Evolutionary conservation across 2,113 vertebrate species (phyloP).

Genomic region (Spea bombifrons): DNA sequence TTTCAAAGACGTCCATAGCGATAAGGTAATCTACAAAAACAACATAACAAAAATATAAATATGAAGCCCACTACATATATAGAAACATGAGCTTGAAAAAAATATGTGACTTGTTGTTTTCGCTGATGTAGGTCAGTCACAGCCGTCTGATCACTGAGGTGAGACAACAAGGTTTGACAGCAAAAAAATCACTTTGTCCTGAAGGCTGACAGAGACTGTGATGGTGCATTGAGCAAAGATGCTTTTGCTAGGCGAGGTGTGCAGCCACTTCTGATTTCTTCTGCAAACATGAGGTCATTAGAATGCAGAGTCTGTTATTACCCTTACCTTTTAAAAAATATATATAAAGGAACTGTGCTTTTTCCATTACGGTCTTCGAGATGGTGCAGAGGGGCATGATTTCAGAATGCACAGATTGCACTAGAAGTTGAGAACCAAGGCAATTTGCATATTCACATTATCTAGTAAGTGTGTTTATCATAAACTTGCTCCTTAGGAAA

Average conservation of each 20-base stretch:
- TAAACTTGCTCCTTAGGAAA: constrained; percentile 19
- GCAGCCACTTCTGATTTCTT: constrained; percentile 39
- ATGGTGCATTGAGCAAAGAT: constrained; percentile 33
- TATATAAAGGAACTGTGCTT: neutral
- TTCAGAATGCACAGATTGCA: constrained; percentile 16
- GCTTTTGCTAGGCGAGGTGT: constrained; percentile 26
- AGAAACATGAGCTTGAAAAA: neutral
- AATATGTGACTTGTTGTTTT: constrained; percentile 21
- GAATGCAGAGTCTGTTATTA: constrained; percentile 41
- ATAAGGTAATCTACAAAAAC: neutral
- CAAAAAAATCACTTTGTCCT: constrained; percentile 45
- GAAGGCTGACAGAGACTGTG: constrained; percentile 34
- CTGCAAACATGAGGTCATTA: constrained; percentile 44
- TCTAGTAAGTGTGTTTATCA: constrained; percentile 30
- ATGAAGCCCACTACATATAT: neutral
- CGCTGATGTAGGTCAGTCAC: constrained; percentile 42
- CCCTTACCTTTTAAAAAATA: constrained; percentile 9
- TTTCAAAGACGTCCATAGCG: too few relatives aligned
- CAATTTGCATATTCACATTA: constrained; percentile 30
- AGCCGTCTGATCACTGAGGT: constrained; percentile 40
- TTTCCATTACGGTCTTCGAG: constrained; percentile 14
- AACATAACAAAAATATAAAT: neutral
- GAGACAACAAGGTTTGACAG: constrained; percentile 42
- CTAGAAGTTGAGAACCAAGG: constrained; percentile 3
- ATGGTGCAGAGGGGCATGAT: constrained; percentile 18